Base-by-base conservation (phyloP, 2,888 invertebrate species). In the Neocrepidodera transversa region DNA sequence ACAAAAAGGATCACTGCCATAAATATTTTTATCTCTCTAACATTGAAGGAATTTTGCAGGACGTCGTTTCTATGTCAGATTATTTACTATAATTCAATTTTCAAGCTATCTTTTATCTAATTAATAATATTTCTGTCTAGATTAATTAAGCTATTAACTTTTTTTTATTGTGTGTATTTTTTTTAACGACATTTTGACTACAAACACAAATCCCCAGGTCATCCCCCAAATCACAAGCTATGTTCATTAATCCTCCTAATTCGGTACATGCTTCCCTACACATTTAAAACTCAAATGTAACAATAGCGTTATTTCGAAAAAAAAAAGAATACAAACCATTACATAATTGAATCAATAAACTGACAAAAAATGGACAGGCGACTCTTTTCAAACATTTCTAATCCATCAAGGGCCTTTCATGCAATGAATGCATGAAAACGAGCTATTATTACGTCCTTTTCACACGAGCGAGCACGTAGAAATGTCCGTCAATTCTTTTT, bases 311-410 rank as follows among this genome's bases (percentile, higher is more conserved):
- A 14, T 17, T 23, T 11, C 20, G 16, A 40, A 51, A 42, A 52
- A 38, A 42, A 52, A 40, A 35, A 35, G 26, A 36, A 26, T 35
- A 53, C 36, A 35, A 53, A 32, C 53, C 45, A 54, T 54, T 54
- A 47, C 54, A 45, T 54, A 54, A 54, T 54, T 54, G 54, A 54
- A 54, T 54, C 54, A 54, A 54, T 54, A 54, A 35, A 45, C 45
- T 35, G 16, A 45, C 54, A 47, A 45, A 54, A 54, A 54, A 45
- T 54, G 54, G 54, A 54, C 54, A 54, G 54, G 54, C 54, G 54
- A 47, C 45, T 54, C 54, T 54, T 53, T 53, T 54, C 45, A 47
- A 45, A 45, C 54, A 36, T 45, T 54, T 54, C 54, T 54, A 54
- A 54, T 54, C 54, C 54, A 54, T 54, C 54, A 54, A 54, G 47